phyloP scores from a whole-genome alignment of 2,113 vertebrate genomes.

The Tragelaphus buxtoni region DNA sequence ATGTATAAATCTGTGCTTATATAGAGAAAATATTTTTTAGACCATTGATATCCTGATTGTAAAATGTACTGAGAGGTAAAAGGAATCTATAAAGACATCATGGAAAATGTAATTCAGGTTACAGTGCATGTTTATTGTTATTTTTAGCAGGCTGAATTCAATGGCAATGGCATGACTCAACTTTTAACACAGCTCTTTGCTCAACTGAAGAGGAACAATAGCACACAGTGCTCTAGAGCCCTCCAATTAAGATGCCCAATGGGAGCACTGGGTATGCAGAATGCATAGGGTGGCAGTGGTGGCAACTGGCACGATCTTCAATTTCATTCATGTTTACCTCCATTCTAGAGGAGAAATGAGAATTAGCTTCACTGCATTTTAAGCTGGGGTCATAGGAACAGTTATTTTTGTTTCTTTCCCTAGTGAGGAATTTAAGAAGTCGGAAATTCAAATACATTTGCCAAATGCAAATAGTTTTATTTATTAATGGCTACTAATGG shows the following conservation, averaged over 20 bases:
- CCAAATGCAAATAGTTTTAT: conserved; percentile 61
- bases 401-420: neutral
- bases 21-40: neutral
- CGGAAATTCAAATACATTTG: conserved; percentile 27
- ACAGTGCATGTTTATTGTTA: neutral
- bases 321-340: neutral
- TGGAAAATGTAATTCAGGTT: neutral
- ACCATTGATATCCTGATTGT: neutral
- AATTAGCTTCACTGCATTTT: neutral
- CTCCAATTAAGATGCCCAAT: neutral
- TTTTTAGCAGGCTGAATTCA: conserved; percentile 2
- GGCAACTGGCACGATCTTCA: neutral
- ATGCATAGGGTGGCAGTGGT: neutral
- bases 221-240: neutral
- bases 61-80: neutral
- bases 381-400: neutral
- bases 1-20: neutral
- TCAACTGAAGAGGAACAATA: neutral
- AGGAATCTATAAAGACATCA: conserved; percentile 5
- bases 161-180: neutral
- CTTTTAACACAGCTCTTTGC: neutral
- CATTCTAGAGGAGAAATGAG: neutral
- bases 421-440: neutral
- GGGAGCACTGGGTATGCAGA: neutral
- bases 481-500: conserved; percentile 60